These are phyloP conservation scores for Sinocyclocheilus grahami DNA, from an alignment of 2,113 vertebrate genomes.

Conservation along the genomic window DNA sequence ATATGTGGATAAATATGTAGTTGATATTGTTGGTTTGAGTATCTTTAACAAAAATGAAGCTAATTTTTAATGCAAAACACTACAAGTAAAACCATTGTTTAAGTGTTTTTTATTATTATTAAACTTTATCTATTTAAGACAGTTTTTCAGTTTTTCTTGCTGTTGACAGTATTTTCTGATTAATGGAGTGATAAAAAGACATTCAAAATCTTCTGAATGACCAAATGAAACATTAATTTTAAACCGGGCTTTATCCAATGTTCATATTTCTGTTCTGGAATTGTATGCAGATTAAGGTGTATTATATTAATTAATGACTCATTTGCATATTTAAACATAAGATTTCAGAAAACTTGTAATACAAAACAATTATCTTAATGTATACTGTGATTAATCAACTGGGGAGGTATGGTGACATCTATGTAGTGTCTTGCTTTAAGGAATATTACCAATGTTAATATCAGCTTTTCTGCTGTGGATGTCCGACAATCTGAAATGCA, in stretches of 20 bases:
- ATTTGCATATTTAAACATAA: not conserved
- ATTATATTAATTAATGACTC: too few species aligned
- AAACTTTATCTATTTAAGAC: too few species aligned
- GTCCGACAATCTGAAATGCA: not conserved
- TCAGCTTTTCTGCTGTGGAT: conserved; percentile 2
- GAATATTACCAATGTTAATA: not conserved
- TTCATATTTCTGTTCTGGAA: not conserved
- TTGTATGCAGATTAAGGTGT: too few species aligned
- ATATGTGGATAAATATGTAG: not conserved
- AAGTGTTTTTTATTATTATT: too few species aligned
- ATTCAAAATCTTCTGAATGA: too few species aligned
- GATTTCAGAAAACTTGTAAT: not conserved
- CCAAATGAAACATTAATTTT: too few species aligned
- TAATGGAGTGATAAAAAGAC: too few species aligned
- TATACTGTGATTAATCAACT: not conserved
- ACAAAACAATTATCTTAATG: not conserved
- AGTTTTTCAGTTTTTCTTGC: too few species aligned
- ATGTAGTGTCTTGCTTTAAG: not conserved
- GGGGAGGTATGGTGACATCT: not conserved
- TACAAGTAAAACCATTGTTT: too few species aligned
- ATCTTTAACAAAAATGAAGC: not conserved
- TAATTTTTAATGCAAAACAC: too few species aligned
- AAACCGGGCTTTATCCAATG: not conserved
- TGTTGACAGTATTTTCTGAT: too few species aligned
- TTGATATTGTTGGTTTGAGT: not conserved